phyloP scores from a whole-genome alignment of 2,113 vertebrate genomes.

The Peromyscus maniculatus region DNA sequence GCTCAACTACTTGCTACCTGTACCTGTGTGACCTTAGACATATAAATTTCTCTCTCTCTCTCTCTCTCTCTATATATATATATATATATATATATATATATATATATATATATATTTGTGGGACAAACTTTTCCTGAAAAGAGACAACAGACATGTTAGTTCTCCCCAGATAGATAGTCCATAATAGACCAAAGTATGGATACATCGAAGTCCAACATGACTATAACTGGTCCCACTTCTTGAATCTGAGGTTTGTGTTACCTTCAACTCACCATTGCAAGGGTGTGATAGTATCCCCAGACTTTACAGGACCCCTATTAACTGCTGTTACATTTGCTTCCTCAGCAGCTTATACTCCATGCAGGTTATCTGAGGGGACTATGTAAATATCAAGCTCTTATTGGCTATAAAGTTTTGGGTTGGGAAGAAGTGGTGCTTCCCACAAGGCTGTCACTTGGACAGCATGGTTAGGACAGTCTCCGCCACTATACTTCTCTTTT shows the following conservation, averaged over 20 bases:
- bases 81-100: no score
- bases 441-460: neutral
- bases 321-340: neutral
- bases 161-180: neutral
- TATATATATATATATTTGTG: neutral
- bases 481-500: conserved; percentile 2
- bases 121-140: neutral
- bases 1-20: neutral
- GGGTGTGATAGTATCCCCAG: neutral
- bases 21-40: conserved; percentile 4
- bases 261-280: neutral
- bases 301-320: neutral
- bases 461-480: neutral
- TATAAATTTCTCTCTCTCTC: neutral
- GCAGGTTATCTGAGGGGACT: neutral
- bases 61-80: no score
- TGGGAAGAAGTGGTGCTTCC: neutral
- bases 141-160: neutral
- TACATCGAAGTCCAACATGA: neutral
- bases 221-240: neutral
- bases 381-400: neutral
- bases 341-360: neutral
- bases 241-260: neutral
- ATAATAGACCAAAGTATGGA: neutral
- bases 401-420: neutral